phyloP scores from a whole-genome alignment of 2,113 vertebrate genomes.

The Ursus arctos region DNA sequence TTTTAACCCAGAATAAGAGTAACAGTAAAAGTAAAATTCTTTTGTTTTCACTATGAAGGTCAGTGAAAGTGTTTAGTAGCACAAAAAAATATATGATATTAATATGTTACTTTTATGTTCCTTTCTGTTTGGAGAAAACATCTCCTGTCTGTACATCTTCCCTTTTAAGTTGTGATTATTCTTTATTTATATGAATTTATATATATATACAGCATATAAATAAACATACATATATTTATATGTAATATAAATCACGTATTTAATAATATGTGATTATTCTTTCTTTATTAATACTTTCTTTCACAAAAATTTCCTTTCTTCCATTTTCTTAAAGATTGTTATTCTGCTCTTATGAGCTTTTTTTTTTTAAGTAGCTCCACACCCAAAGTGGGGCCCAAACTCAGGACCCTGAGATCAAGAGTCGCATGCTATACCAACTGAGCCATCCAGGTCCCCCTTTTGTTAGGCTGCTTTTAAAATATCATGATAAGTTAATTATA shows the following conservation, averaged over 20 bases:
- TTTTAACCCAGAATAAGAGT: slow-evolving; percentile 2
- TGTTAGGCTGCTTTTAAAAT: background rate
- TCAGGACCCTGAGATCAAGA: background rate
- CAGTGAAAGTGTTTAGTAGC: background rate
- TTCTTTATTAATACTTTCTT: slow-evolving; percentile 11
- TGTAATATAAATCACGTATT: background rate
- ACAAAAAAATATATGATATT: slow-evolving; percentile 15
- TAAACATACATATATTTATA: background rate
- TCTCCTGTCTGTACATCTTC: background rate
- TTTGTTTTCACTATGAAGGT: background rate
- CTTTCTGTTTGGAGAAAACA: background rate
- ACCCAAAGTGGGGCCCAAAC: background rate
- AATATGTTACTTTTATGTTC: slow-evolving; percentile 19
- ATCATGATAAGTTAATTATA: background rate
- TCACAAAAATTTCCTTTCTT: background rate
- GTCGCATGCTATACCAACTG: background rate
- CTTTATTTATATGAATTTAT: background rate
- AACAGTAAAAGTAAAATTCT: background rate
- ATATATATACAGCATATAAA: background rate
- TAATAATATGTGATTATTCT: slow-evolving; percentile 3
- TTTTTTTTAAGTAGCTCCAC: background rate
- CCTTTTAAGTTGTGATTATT: background rate
- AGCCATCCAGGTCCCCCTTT: background rate
- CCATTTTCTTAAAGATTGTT: slow-evolving; percentile 12
- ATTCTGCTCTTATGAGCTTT: background rate